Evolutionary conservation across 2,113 vertebrate genomes (phyloP).

Genomic region (Cyprinodon brontotheroides): DNA sequence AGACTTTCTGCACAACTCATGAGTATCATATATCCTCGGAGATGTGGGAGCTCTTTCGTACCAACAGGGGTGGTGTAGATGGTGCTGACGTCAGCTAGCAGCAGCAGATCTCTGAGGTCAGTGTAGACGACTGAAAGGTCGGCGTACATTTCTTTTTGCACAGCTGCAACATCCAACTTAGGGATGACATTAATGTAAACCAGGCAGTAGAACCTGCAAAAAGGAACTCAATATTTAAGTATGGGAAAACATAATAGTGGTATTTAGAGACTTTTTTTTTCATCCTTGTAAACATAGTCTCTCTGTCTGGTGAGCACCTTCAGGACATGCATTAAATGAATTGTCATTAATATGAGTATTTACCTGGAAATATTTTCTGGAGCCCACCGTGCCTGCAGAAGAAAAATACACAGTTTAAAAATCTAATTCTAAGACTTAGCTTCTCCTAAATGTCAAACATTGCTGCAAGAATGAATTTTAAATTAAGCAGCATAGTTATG

Average conservation of each 20-base stretch:
- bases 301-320: no score
- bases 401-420: constrained; percentile 11
- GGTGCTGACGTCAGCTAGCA: constrained; percentile 15
- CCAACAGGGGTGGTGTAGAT: constrained; percentile 68
- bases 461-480: not conserved
- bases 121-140: constrained; percentile 8
- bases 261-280: no score
- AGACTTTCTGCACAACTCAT: not conserved
- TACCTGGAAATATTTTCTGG: constrained; percentile 39
- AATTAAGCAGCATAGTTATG: not conserved
- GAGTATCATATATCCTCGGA: not conserved
- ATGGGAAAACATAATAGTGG: no score
- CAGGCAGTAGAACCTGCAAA: constrained; percentile 63
- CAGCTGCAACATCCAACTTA: constrained; percentile 49
- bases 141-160: constrained; percentile 44
- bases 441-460: not conserved
- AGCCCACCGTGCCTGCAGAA: constrained; percentile 27
- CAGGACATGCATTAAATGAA: no score
- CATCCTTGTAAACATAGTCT: no score
- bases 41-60: constrained; percentile 26
- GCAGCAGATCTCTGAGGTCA: not conserved
- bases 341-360: not conserved
- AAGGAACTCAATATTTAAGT: not conserved
- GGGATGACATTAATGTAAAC: constrained; percentile 64
- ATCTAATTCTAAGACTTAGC: not conserved